Evolutionary conservation across 2,888 invertebrate species (phyloP).

Genomic region (Lymantria monacha): DNA sequence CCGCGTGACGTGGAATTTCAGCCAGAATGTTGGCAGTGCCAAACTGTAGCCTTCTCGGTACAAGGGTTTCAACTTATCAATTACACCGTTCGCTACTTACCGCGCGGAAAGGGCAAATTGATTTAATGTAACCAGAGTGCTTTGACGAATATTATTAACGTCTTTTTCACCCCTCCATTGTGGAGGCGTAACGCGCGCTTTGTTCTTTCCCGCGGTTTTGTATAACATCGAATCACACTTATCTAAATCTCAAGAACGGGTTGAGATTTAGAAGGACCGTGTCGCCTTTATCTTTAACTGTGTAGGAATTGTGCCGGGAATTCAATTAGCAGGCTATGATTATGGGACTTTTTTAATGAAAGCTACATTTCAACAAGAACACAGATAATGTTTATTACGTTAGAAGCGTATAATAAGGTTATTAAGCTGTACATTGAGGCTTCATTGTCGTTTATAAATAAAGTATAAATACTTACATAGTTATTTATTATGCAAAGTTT

Average conservation of each 20-base stretch:
- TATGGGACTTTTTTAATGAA: slow-evolving; percentile 13
- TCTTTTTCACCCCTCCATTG: slow-evolving; percentile 78
- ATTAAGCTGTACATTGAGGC: too few species aligned
- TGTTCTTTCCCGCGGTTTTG: slow-evolving; percentile 76
- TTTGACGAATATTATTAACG: slow-evolving; percentile 83
- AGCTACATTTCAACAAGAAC: slow-evolving; percentile 2
- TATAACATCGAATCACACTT: slow-evolving; percentile 78
- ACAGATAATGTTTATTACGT: neutral
- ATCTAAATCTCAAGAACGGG: slow-evolving; percentile 44
- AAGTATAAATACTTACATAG: too few species aligned
- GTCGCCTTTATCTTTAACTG: slow-evolving; percentile 15
- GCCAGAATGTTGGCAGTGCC: slow-evolving; percentile 25
- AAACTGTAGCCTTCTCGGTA: slow-evolving; percentile 73
- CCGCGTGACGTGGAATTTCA: slow-evolving; percentile 30
- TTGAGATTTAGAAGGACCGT: slow-evolving; percentile 27
- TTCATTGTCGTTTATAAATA: too few species aligned
- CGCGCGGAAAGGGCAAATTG: slow-evolving; percentile 82
- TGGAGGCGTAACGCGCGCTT: slow-evolving; percentile 71
- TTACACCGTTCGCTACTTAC: slow-evolving; percentile 82
- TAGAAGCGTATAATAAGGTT: too few species aligned
- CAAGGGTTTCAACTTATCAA: slow-evolving; percentile 83
- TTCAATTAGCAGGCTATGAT: slow-evolving; percentile 1
- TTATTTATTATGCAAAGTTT: too few species aligned
- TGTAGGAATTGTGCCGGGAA: slow-evolving; percentile 16
- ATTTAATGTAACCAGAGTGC: slow-evolving; percentile 83